Base-by-base conservation (phyloP, 2,113 vertebrate species). In the Rutilus rutilus region DNA sequence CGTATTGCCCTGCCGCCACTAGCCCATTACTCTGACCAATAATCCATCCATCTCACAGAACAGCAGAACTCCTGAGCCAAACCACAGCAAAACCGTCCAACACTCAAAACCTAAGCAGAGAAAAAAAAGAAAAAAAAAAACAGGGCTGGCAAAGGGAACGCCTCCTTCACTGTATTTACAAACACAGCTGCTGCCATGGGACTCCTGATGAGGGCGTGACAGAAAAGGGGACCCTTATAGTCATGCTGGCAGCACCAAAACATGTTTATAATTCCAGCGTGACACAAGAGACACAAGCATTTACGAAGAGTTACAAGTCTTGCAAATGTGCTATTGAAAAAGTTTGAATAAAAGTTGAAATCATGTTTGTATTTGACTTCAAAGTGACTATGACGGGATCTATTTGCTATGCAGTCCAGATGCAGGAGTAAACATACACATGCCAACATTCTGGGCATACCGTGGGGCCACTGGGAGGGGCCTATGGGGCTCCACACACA, bases 391-490 rank as follows among this genome's bases (percentile, higher is more conserved):
- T 45, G 19, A 81, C 27, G 15, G 59, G 47, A 65, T 76, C 11
- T 90, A 92, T 87, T 73, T 73, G 62, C 81, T 67, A 85, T 87
- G 87, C 86, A 84, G 52, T 36, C 69, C 87, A 91, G 83, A 89
- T 59, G 84, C 85, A 30, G 88, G 86, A 89, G 89, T 90, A 92
- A 92, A 92, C 86, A 91, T 65, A 89, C 81, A 82, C 87, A 86
- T 83, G 79, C 79, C 87, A 74, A 87, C 91, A 93, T 94, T 92
- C 92, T 92, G 90, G 87, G 89, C 92, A 93, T 94, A 91, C 92
- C 93, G 15, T 78, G 84, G 88, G 93, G 92, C 91, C 91, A 89
- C 90, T 19, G 77, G 82, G 85, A 88, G 93, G 90, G 83, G 89
- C 57, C 59, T 83, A 33, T 91, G 90, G 77, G 87, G 42, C 65